Evolutionary conservation across 2,113 vertebrate genomes (phyloP).

Genomic region (Hemiscyllium ocellatum): DNA sequence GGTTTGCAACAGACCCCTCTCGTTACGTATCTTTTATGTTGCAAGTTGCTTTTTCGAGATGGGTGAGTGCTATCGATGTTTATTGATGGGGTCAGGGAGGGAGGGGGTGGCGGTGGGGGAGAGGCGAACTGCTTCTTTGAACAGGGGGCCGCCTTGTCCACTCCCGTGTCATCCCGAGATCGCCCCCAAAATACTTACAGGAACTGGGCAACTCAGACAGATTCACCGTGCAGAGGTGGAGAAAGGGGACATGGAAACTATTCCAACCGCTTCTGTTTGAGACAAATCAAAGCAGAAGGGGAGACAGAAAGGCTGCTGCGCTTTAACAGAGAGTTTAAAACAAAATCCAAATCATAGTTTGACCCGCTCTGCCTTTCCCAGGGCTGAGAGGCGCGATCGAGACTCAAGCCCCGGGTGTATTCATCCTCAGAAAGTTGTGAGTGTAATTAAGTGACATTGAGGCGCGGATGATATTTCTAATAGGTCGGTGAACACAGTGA

Average conservation of each 20-base stretch:
- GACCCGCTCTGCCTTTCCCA: background rate
- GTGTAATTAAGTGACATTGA: background rate
- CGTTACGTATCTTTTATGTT: constrained; percentile 38
- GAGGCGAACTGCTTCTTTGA: constrained; percentile 41
- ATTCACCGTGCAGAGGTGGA: too few relatives aligned
- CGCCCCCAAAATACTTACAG: constrained; percentile 47
- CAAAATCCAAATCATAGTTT: background rate
- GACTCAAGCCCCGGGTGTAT: background rate
- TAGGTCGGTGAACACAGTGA: background rate
- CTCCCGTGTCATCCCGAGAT: constrained; percentile 69
- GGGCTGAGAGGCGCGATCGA: background rate
- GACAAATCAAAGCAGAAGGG: background rate
- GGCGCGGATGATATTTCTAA: background rate
- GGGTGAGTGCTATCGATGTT: background rate
- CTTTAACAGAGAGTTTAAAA: background rate
- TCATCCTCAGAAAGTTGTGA: background rate
- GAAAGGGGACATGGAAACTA: too few relatives aligned
- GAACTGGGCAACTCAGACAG: background rate
- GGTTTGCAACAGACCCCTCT: constrained; percentile 41
- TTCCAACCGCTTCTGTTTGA: too few relatives aligned
- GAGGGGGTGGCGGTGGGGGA: background rate
- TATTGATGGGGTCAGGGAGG: background rate
- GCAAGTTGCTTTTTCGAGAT: constrained; percentile 38
- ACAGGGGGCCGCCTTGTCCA: constrained; percentile 52
- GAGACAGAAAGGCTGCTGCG: background rate